Evolutionary conservation across 2,113 vertebrate species (phyloP).

Genomic region (Phylloscopus trochilus): DNA sequence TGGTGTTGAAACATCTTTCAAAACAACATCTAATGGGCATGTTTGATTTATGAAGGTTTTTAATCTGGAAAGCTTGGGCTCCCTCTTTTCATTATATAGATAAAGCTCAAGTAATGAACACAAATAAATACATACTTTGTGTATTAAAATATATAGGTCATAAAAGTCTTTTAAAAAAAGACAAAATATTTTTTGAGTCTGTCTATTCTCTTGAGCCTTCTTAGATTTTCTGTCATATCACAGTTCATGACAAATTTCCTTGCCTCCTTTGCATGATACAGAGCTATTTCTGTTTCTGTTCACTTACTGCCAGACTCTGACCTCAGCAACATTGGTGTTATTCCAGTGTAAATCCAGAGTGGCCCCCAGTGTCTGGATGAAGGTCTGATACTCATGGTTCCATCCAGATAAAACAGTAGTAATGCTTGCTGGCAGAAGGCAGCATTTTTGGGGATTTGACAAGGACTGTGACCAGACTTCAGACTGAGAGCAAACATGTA

Average conservation of each 20-base stretch:
- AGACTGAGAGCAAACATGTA: constrained; percentile 34
- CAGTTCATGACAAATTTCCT: constrained; percentile 8
- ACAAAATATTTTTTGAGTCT: not conserved
- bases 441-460: constrained; percentile 47
- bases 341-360: constrained; percentile 53
- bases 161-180: not conserved
- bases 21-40: not conserved
- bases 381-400: not conserved
- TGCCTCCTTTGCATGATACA: constrained; percentile 26
- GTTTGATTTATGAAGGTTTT: not conserved
- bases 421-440: constrained; percentile 47
- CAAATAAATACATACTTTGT: not conserved
- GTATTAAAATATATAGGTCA: not conserved
- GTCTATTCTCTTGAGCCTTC: not conserved
- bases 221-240: not conserved
- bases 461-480: constrained; percentile 45
- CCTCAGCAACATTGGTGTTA: constrained; percentile 37
- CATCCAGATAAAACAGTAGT: constrained; percentile 57
- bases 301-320: constrained; percentile 49
- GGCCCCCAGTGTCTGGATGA: constrained; percentile 49
- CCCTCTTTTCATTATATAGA: not conserved
- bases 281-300: constrained; percentile 32
- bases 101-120: not conserved
- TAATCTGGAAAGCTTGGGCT: not conserved
- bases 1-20: not conserved